Percentiles rank a stretch among this genome's conserved stretches.
These are phyloP conservation scores for Sprattus sprattus DNA, from an alignment of 2,113 vertebrate species.

Conservation along the genomic window DNA sequence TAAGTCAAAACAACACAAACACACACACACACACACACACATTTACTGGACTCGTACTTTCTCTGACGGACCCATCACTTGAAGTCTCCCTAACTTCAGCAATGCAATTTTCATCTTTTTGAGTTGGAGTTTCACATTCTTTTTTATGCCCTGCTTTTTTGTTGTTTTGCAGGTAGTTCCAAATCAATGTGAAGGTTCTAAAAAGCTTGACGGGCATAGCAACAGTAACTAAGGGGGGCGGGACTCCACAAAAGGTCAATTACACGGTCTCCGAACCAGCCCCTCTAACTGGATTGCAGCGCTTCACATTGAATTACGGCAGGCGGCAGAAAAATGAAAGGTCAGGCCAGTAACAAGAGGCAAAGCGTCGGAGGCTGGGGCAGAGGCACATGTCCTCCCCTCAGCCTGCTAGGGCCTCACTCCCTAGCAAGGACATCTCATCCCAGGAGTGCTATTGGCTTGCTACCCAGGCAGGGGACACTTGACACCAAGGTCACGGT, in stretches of 20 bases:
- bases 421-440: slow-evolving; percentile 72
- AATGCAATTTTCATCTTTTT: no score
- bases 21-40: no score
- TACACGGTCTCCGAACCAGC: not conserved
- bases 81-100: no score
- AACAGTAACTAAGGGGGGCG: no score
- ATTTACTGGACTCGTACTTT: no score
- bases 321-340: slow-evolving; percentile 26
- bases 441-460: slow-evolving; percentile 74
- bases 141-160: no score
- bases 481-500: slow-evolving; percentile 74
- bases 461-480: slow-evolving; percentile 69
- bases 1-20: no score
- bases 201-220: no score
- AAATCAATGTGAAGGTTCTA: no score
- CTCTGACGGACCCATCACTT: no score
- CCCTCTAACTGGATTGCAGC: slow-evolving; percentile 31
- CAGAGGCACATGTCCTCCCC: slow-evolving; percentile 22
- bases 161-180: no score
- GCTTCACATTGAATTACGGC: slow-evolving; percentile 27
- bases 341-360: slow-evolving; percentile 36
- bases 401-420: slow-evolving; percentile 27
- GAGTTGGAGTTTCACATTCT: no score
- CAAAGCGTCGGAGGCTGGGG: slow-evolving; percentile 23
- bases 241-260: not conserved